Evolutionary conservation across 2,113 vertebrate species (phyloP), one percentile per base, ranked within the genome.

Genomic region (Elanus axillaris): DNA sequence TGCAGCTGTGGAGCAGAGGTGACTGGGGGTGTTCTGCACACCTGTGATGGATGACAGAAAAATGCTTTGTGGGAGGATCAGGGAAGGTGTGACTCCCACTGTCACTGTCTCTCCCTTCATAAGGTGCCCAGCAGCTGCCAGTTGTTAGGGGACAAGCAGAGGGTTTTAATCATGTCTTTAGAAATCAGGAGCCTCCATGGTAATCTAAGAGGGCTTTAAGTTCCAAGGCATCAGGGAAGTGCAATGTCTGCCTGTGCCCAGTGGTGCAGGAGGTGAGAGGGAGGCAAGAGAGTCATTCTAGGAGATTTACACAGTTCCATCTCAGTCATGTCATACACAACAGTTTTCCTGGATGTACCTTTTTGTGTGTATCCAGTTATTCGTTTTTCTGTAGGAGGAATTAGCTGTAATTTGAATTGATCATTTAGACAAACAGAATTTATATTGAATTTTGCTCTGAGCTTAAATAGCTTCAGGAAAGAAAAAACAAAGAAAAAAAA

Each of bases 151-250:
- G 34, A 42, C 4, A 67, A 68, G 15, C 16, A 90, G 16, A 59
- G 9, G 1, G 2, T 1, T 18, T 60, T 29, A 6, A 21, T 45
- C 20, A 3, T 4, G 2, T 36, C 6, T 29, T 5, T 25, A 53
- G 22, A 21, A 6, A 10, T 75, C 20, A 45, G 23, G 6, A 71
- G 5, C 11, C 4, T 45, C 27, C 22, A 20, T 8, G 11, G 4
- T 11, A 36, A 7, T 47, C n/a, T 38, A 22, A 92, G 25, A 78
- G 34, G 26, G 8, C 31, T 77, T 74, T 22, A 19, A 3, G 5
- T 50, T 58, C 15, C 43, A 74, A 59, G 53, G 18, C 21, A 78
- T 5, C 1, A 1, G 26, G 19, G 27, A 68, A 64, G 16, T 3
- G 1, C 14, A 40, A n/a, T 40, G 14, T 48, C 59, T 69, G 18